Evolutionary conservation across 1,140 invertebrate genomes (phyloP).

Genomic region (Drosophila hydei): DNA sequence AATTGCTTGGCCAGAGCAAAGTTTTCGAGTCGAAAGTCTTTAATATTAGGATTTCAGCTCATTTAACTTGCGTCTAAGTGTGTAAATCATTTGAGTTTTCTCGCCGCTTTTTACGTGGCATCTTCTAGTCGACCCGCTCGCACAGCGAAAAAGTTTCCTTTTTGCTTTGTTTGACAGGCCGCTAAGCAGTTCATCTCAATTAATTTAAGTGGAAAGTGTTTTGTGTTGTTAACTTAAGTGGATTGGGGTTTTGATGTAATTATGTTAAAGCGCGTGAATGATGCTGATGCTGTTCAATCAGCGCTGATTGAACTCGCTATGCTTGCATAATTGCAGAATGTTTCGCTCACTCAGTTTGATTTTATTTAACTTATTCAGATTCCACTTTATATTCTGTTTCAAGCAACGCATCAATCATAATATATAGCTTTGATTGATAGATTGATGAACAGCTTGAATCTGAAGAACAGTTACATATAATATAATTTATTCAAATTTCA

Average conservation of each 20-base stretch:
- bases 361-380: no score
- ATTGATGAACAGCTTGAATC: no score
- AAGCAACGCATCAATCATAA: no score
- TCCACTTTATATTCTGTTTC: no score
- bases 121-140: not conserved
- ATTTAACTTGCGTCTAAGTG: not conserved
- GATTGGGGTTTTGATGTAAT: not conserved
- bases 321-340: not conserved
- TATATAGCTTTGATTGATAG: no score
- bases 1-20: constrained; percentile 18
- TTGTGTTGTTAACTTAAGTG: constrained; percentile 3
- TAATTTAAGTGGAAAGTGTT: constrained; percentile 8
- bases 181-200: constrained; percentile 6
- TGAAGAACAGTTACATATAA: no score
- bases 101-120: not conserved
- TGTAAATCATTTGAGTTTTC: not conserved
- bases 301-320: not conserved
- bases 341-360: no score
- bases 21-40: not conserved
- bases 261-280: no score
- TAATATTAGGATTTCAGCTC: constrained; percentile 3
- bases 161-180: not conserved
- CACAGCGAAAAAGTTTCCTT: not conserved
- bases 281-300: not conserved
- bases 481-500: no score